Evolutionary conservation across 2,888 invertebrate genomes (phyloP), one percentile per base, ranked within the genome.

Genomic region (Troglohyphantes excavatus): DNA sequence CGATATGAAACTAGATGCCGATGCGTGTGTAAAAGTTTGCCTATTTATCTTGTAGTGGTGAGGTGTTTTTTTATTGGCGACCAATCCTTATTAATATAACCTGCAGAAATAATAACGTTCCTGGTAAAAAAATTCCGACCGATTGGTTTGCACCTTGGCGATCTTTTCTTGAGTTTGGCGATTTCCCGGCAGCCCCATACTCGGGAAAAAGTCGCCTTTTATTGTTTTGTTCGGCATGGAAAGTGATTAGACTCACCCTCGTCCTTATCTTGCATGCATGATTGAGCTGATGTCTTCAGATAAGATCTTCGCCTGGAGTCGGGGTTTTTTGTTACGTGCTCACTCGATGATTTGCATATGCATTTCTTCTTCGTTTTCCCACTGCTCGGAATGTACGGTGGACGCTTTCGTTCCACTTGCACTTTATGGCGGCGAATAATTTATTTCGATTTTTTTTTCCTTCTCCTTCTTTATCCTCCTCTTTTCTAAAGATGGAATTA

Each of bases 181-280:
- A 39, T 3, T 39, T 39, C 39, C 13, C 39, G 39, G 39, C 39
- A 39, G 39, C 39, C 27, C 67, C 17, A 2, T 11, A 61, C 13
- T 11, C 46, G 2, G 2, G n/a, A n/a, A n/a, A n/a, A n/a, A n/a
- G n/a, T n/a, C n/a, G 23, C 2, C 13, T 61, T 68, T 78, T 78
- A 63, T 13, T 63, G 63, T 68, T 81, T 81, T 68, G 53, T 81
- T 53, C 43, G 23, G 13, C 23, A 21, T 39, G 53, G 43, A 81
- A 81, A 81, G 79, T 81, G 79, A 81, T 81, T 81, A 81, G 23
- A 39, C n/a, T 26, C 63, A 46, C 29, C 27, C 33, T 63, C n/a
- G n/a, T n/a, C 67, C 67, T 68, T 79, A 78, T 78, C 26, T 33
- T 81, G 79, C 79, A 81, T 81, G 79, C 79, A 68, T 81, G 79